Percentiles rank a stretch among this genome's conserved stretches.
Evolutionary conservation across 2,888 invertebrate genomes (phyloP).

Genomic region (Macrosiphum euphorbiae): DNA sequence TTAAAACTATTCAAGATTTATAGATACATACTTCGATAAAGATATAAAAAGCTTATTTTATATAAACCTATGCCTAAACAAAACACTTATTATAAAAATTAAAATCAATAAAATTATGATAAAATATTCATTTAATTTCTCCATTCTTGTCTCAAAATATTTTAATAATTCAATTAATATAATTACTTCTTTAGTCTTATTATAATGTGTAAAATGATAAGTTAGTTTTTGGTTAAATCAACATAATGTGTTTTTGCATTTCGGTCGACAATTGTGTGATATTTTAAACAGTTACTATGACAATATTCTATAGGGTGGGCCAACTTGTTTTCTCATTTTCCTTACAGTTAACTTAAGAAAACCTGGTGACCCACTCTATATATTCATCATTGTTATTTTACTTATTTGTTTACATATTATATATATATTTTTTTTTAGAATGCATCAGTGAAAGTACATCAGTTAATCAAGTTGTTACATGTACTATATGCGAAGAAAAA

Average conservation of each 20-base stretch:
- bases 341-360: neutral
- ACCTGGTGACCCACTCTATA: neutral
- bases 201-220: neutral
- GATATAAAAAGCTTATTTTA: neutral
- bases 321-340: neutral
- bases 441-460: conserved; percentile 45
- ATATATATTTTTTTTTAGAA: conserved; percentile 35
- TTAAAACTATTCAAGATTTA: neutral
- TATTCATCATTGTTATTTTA: neutral
- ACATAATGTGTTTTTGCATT: neutral
- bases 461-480: conserved; percentile 42
- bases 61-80: neutral
- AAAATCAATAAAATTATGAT: neutral
- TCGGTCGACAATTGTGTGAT: conserved; percentile 27
- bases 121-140: neutral
- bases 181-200: neutral
- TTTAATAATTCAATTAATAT: neutral
- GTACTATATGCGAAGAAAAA: conserved; percentile 52
- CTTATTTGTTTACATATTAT: neutral
- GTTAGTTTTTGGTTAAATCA: neutral
- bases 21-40: neutral
- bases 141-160: neutral
- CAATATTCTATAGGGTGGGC: neutral
- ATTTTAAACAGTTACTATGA: neutral
- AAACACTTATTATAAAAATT: neutral